Evolutionary conservation across 2,888 invertebrate species (phyloP).

Genomic region (Orthosia incerta): DNA sequence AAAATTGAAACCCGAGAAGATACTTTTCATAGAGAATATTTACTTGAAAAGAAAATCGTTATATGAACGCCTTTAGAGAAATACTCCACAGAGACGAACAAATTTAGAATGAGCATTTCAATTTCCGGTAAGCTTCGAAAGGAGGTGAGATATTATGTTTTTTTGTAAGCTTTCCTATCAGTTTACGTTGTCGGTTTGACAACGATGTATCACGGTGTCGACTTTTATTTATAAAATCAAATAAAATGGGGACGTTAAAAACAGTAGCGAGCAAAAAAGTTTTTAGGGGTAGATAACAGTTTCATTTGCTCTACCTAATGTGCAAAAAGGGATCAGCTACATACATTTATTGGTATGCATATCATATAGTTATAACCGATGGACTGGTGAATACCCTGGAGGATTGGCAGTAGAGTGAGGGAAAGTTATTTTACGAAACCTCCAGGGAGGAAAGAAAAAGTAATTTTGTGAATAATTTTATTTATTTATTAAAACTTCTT

Average conservation of each 20-base stretch:
- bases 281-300: constrained; percentile 15
- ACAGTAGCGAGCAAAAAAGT: neutral
- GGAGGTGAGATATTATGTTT: neutral
- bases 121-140: constrained; percentile 13
- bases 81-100: constrained; percentile 5
- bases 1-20: neutral
- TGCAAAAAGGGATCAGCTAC: neutral
- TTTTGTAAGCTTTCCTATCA: constrained; percentile 1
- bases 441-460: constrained; percentile 47
- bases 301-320: constrained; percentile 1
- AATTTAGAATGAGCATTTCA: constrained; percentile 23
- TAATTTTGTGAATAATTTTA: constrained; percentile 28
- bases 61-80: neutral
- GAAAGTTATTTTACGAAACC: constrained; percentile 65
- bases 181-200: neutral
- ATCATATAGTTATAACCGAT: constrained; percentile 38
- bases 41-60: constrained; percentile 11
- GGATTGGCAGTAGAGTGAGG: constrained; percentile 55
- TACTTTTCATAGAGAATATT: neutral
- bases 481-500: too few relatives aligned
- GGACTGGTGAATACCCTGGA: constrained; percentile 35
- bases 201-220: neutral
- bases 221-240: neutral
- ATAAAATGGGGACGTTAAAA: constrained; percentile 4
- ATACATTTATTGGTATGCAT: constrained; percentile 25